Conservation (phyloP, 1,140 invertebrate species). For the Nasonia vitripennis region DNA sequence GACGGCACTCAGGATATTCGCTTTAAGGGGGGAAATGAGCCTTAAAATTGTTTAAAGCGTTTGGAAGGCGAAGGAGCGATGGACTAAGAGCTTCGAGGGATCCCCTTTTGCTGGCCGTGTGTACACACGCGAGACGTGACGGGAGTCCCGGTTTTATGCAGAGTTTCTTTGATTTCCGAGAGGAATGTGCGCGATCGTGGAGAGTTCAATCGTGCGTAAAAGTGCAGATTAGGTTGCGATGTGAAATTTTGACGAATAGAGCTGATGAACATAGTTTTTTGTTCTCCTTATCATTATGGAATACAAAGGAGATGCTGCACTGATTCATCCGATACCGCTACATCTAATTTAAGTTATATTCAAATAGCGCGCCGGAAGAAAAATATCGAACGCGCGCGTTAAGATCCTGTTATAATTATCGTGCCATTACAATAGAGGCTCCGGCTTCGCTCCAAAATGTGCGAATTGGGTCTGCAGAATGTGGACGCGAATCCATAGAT, state of each 20-base stretch:
- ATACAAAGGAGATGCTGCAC: no score
- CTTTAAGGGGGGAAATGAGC: slow-evolving; percentile 75
- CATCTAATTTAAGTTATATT: neutral
- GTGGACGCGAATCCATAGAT: neutral
- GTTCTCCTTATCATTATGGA: neutral
- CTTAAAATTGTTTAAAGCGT: slow-evolving; percentile 76
- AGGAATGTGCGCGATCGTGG: neutral
- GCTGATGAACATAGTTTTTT: neutral
- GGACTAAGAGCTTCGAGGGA: slow-evolving; percentile 15
- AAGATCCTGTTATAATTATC: neutral
- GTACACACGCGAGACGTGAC: slow-evolving; percentile 30
- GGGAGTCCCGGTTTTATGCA: slow-evolving; percentile 17
- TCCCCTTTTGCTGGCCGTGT: slow-evolving; percentile 54
- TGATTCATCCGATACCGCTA: neutral
- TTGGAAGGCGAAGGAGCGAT: slow-evolving; percentile 59
- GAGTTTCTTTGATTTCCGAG: slow-evolving; percentile 28
- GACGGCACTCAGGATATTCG: slow-evolving; percentile 68
- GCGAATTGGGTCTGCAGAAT: neutral
- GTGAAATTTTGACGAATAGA: neutral
- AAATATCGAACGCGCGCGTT: neutral
- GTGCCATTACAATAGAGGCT: neutral
- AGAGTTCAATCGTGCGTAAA: neutral
- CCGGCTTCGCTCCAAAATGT: neutral
- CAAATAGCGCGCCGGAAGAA: neutral
- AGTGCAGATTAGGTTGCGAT: neutral